Evolutionary conservation across 2,888 invertebrate genomes (phyloP).

Genomic region (Patella ulyssiponensis): DNA sequence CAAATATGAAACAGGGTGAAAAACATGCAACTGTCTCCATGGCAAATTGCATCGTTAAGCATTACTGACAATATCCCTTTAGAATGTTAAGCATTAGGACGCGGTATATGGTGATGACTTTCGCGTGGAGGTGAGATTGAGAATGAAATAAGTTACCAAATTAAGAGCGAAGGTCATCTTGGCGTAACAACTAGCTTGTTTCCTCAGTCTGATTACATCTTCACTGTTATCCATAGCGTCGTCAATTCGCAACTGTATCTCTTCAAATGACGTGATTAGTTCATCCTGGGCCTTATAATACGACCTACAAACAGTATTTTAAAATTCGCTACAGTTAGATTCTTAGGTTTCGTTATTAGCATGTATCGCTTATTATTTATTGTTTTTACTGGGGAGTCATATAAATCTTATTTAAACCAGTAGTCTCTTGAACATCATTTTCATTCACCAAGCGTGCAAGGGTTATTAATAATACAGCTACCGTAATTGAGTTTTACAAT

Average conservation of each 20-base stretch:
- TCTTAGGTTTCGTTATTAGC: too few species aligned
- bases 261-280: conserved; percentile 65
- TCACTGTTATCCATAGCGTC: conserved; percentile 41
- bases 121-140: not conserved
- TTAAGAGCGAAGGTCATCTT: conserved; percentile 57
- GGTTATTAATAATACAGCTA: too few species aligned
- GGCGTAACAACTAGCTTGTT: conserved; percentile 44
- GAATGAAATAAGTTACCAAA: conserved; percentile 45
- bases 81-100: too few species aligned
- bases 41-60: too few species aligned
- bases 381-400: too few species aligned
- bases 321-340: not conserved
- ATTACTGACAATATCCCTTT: too few species aligned
- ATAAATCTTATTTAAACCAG: not conserved
- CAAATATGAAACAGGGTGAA: too few species aligned
- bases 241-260: conserved; percentile 52
- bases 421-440: not conserved
- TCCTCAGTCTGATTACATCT: conserved; percentile 16
- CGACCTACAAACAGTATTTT: conserved; percentile 45
- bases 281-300: conserved; percentile 69
- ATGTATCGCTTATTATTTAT: too few species aligned
- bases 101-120: too few species aligned
- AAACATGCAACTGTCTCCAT: too few species aligned
- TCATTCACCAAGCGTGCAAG: too few species aligned
- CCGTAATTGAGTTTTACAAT: too few species aligned